Evolutionary conservation across 1,140 invertebrate species (phyloP), one percentile per base, ranked within the genome.

Genomic region (Monochamus saltuarius): DNA sequence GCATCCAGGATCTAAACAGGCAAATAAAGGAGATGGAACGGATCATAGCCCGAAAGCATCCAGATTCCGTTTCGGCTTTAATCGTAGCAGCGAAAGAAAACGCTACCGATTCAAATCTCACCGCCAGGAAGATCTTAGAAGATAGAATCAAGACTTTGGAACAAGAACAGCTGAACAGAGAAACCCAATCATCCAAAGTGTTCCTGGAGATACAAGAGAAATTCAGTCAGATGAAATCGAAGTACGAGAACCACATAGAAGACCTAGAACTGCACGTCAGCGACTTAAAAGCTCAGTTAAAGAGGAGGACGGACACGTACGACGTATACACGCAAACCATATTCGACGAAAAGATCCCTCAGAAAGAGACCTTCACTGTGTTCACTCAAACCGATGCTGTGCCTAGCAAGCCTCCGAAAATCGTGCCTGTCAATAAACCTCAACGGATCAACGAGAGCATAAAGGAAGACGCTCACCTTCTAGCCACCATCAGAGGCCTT

Each of bases 21-120:
- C 89, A 90, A 73, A 86, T 89, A 3, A 87, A 87, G 46, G 88
- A 91, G 77, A 89, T 91, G 88, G 88, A 91, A 66, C 79, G 87
- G 61, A 90, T 90, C 58, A 79, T 91, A 1, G 86, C 84, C 67
- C 79, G 87, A 56, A 89, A 89, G 72, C 88, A 90, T 80, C 88
- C 89, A 0, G 88, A 91, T 73, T 89, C 88, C 0, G 87, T 90
- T 0, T 89, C 88, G 0, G 88, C 88, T 4, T 75, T 90, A 10
- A 88, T 90, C 65, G 84, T 81, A 67, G 82, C 77, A 19, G 81
- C 79, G 59, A 89, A 84, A 74, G 82, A 72, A 46, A 77, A 80
- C 75, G 79, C 65, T 3, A 57, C 66, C 67, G 81, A 73, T 70
- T 75, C 62, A 70, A 84, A 78, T 80, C 83, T 62, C 79, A 84